Evolutionary conservation across 2,797 vertebrate genomes (phyloP), one percentile per base, ranked within the genome.

Genomic region (Anguilla megastoma): DNA sequence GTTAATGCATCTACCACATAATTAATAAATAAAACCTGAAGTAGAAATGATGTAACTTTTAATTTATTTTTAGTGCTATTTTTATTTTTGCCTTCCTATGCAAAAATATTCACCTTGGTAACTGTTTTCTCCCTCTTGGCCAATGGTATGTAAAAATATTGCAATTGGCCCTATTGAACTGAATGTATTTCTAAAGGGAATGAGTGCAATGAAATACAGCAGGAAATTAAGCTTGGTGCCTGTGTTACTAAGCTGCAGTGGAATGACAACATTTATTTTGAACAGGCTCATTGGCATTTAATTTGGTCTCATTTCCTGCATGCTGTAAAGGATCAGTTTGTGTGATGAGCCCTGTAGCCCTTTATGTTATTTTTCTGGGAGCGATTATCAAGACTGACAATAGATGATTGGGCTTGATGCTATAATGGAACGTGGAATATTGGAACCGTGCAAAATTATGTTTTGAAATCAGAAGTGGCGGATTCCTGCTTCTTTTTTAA

Each of bases 341-440:
- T 60, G 69, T 86, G 87, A 80, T 87, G 86, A 85, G 74, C 87
- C 89, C 60, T 86, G 79, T 10, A 86, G 76, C 74, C 74, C 9
- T 30, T 56, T 50, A 5, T 87, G 52, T 87, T 88, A 45, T 84
- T 89, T 54, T 41, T 56, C 87, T 48, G 50, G 8, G 84, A 86
- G 58, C 36, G 87, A 82, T 88, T 83, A 84, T 74, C 54, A 60
- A 86, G 88, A 63, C 69, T 86, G 60, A 89, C 89, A 86, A 69
- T 86, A 88, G 86, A 86, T 86, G 63, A 88, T 86, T 52, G 79
- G 33, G 14, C 85, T 21, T 69, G 58, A 63, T 48, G 50, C 66
- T 3, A 58, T 69, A 89, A 87, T 54, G 8, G 86, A 85, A 63
- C 69, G 45, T 33, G 74, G 58, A 14, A 21, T 86, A 80, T 85